A percentile compares a stretch with the other conserved stretches of the same genome.
These are phyloP conservation scores for Chaetorhynchus papuensis DNA, from an alignment of 2,113 vertebrate species.

Conservation along the genomic window DNA sequence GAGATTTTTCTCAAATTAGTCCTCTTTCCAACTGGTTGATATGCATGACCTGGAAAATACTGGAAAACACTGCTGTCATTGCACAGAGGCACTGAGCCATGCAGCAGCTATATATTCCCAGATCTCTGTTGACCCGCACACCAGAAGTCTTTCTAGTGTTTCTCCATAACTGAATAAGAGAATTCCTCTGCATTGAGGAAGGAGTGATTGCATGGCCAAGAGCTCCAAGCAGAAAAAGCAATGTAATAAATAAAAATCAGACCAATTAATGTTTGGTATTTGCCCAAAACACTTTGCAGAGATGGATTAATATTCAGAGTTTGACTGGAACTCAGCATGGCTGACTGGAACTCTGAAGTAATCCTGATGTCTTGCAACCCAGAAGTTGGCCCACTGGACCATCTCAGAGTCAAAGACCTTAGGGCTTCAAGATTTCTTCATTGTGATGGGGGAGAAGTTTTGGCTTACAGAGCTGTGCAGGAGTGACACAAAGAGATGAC, in stretches of 20 bases:
- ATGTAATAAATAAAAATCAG: not conserved
- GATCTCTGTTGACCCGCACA: not conserved
- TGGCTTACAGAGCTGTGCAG: not conserved
- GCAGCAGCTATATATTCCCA: not conserved
- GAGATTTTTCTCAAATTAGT: not conserved
- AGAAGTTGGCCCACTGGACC: not conserved
- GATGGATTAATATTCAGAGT: not conserved
- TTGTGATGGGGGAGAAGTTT: not conserved
- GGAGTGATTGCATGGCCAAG: not conserved
- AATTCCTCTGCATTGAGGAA: not conserved
- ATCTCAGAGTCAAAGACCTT: not conserved
- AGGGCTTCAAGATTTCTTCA: not conserved
- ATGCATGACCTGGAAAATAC: slow-evolving; percentile 37
- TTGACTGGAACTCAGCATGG: not conserved
- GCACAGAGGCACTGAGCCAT: slow-evolving; percentile 38
- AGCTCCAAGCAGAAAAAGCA: not conserved
- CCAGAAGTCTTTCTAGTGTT: not conserved
- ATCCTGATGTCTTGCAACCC: not conserved
- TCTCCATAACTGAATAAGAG: not conserved
- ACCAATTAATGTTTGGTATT: not conserved
- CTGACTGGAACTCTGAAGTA: not conserved
- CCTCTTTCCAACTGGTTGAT: not conserved
- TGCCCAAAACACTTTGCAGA: not conserved
- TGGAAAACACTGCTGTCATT: not conserved
- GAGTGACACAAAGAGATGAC: not conserved